Evolutionary conservation across 2,113 vertebrate species (phyloP), one percentile per base, ranked within the genome.

Genomic region (Bufo gargarizans): DNA sequence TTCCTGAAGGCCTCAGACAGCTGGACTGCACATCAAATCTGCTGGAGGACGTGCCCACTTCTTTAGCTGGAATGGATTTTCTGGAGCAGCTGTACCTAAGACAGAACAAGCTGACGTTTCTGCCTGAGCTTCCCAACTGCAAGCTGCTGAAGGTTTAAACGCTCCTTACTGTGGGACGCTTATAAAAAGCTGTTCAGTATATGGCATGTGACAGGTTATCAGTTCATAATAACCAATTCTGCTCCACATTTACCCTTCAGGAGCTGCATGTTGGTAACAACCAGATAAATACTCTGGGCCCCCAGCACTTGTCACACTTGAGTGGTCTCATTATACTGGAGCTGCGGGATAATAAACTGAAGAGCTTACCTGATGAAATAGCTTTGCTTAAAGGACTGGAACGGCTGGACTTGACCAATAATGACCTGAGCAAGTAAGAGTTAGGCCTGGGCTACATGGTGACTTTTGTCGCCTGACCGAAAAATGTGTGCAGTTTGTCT

Each of bases 191-290:
- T 22, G 63, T n/a, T 22, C 11, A 71, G n/a, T 33, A 3, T 11
- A 22, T 22, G 8, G 67, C 67, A 13, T 72, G 11, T 43, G 22
- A 45, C 33, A 16, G 16, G 12, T 72, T 16, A 74, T 17, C 7
- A 45, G 17, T 74, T 71, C 4, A 6, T 74, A 47, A 11, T 17
- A 6, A 74, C 79, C 77, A 65, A 53, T 16, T 58, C 82, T 88
- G 2, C 79, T 10, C 19, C 12, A 4, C 16, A 10, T 91, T 90
- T 92, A 56, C 79, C 92, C 89, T 6, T 0, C 72, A 99, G 98
- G 98, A 99, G 59, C 92, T 99, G 4, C 96, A 98, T 65, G 90
- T 97, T 76, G 97, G 98, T 77, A 98, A 99, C 94, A 99, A 99
- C 91, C 98, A 97, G 90, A 97, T 99, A 16, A 95, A 96, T 90